Base-by-base conservation (phyloP, 2,113 vertebrate species). In the Rhinichthys klamathensis region DNA sequence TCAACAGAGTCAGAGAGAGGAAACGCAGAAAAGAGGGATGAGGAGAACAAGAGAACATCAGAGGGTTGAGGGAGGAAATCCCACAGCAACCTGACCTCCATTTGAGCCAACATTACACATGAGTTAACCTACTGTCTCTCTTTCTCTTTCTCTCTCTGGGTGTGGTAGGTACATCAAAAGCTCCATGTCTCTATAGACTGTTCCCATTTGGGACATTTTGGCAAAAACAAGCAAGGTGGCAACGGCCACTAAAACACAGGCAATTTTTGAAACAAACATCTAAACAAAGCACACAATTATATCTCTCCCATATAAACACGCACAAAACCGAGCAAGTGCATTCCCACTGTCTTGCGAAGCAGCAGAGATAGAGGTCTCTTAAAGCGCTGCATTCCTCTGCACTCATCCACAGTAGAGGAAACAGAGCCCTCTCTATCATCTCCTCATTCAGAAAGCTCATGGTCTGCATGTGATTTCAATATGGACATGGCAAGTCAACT, bases 21-120 rank as follows among this genome's bases (percentile, higher is more conserved):
- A 86, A 86, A 38, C 6, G 32, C 38, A 91, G 87, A 54, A 60
- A 38, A 54, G 27, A 85, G 78, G 38, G 83, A 83, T n/a, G 54
- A 70, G 56, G 75, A 67, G 46, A 80, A 54, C n/a, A 86, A 80
- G 88, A 21, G 63, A 80, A 80, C 49, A 85, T 80, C 76, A 85
- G 67, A 85, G 91, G 88, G 91, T 89, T 90, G 91, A 93, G 90
- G 88, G 93, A 94, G 93, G 92, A 94, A 94, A 94, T 94, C 93
- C 93, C 93, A 93, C 76, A 92, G 92, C 93, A 93, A 92, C 93
- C 92, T 91, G 92, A 93, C 91, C 92, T 93, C 89, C 91, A 92
- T 89, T 51, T 58, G 11, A 70, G 67, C 46, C 32, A 70, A 70
- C 46, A 79, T 51, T 65, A 56, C n/a, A 82, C 65, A 82, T 51